Percentiles rank a stretch among this genome's conserved stretches.
Conservation (phyloP, 2,888 invertebrate species). For the Schizotus pectinicornis region DNA sequence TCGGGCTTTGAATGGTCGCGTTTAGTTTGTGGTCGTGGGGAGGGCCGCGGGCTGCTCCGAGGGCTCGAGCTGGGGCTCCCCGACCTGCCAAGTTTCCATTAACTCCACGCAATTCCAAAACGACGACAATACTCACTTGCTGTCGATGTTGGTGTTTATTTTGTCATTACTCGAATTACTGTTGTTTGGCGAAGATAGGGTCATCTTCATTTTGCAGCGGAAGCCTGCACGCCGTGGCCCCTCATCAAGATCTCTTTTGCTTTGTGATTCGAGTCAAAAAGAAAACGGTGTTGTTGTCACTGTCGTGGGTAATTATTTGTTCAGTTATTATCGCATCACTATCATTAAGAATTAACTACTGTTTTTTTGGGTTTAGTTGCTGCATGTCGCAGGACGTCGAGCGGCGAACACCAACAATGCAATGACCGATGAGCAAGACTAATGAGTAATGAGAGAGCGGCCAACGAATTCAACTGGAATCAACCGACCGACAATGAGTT, state of each 20-base stretch:
- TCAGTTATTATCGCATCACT: not conserved
- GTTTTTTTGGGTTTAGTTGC: constrained; percentile 1
- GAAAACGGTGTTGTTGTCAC: constrained; percentile 7
- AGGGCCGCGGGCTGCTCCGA: constrained; percentile 61
- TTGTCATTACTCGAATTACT: constrained; percentile 36
- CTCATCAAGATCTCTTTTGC: constrained; percentile 22
- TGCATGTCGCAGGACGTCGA: constrained; percentile 3
- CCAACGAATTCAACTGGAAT: too few relatives aligned
- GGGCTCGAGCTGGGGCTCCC: constrained; percentile 58
- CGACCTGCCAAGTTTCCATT: constrained; percentile 41
- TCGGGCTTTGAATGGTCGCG: constrained; percentile 53
- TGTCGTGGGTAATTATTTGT: not conserved
- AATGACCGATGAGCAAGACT: too few relatives aligned
- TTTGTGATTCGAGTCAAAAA: not conserved
- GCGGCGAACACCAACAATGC: too few relatives aligned
- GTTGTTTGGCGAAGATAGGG: constrained; percentile 40
- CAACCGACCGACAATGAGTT: too few relatives aligned
- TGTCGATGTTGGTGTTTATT: constrained; percentile 27
- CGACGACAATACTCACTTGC: constrained; percentile 19
- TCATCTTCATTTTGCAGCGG: constrained; percentile 41
- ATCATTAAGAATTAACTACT: constrained; percentile 10
- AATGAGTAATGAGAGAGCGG: too few relatives aligned
- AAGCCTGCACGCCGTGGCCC: constrained; percentile 10
- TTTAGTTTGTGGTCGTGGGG: constrained; percentile 58
- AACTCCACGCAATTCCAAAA: not conserved